Evolutionary conservation across 2,113 vertebrate species (phyloP).

Genomic region (Hoplias malabaricus): DNA sequence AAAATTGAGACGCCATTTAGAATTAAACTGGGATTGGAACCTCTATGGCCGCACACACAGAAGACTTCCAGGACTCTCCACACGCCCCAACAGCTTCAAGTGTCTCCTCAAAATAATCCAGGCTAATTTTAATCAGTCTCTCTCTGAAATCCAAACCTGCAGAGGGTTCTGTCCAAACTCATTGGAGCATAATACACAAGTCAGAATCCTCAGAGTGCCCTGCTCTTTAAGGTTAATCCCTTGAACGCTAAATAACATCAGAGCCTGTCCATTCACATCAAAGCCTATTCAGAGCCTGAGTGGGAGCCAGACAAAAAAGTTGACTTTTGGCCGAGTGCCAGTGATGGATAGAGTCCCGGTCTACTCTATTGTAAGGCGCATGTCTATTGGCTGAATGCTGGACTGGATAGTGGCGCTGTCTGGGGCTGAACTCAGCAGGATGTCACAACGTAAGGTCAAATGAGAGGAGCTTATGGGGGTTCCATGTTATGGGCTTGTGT

Average conservation of each 20-base stretch:
- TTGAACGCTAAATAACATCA: constrained; percentile 41
- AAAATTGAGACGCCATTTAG: constrained; percentile 24
- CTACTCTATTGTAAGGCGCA: constrained; percentile 45
- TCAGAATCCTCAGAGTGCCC: constrained; percentile 16
- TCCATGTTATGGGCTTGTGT: constrained; percentile 1
- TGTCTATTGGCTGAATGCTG: constrained; percentile 44
- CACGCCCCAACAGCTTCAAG: constrained; percentile 25
- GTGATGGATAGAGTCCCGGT: constrained; percentile 47
- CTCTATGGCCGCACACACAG: neutral
- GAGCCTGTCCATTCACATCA: constrained; percentile 36
- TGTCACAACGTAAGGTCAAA: constrained; percentile 35
- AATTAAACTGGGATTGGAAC: neutral
- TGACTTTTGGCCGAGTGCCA: constrained; percentile 49
- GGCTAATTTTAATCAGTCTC: constrained; percentile 44
- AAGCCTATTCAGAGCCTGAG: constrained; percentile 43
- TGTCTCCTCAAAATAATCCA: constrained; percentile 43
- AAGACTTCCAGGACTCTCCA: constrained; percentile 5
- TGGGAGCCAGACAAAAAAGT: constrained; percentile 22
- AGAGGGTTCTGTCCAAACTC: constrained; percentile 25
- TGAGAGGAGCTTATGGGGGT: constrained; percentile 24
- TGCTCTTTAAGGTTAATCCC: constrained; percentile 33
- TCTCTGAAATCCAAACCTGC: constrained; percentile 41
- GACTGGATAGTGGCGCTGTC: constrained; percentile 32
- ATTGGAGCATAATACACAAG: constrained; percentile 18
- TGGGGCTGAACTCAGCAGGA: constrained; percentile 48